These are phyloP conservation scores for Cryptosula pallasiana DNA, from an alignment of 2,888 invertebrate species.

Conservation along the genomic window DNA sequence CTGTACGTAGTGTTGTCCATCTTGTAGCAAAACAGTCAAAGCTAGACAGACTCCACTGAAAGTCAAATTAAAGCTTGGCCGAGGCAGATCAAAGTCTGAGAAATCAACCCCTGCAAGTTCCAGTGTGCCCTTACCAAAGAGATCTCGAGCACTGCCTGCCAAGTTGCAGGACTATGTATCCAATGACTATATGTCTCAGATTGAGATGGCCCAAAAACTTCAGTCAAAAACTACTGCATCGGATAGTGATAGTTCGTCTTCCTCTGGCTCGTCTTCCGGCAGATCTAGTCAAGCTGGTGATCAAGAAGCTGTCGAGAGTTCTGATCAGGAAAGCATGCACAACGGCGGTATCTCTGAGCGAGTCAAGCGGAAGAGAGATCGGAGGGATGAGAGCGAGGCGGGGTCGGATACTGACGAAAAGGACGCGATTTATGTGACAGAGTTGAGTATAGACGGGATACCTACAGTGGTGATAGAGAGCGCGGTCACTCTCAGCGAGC, in stretches of 20 bases:
- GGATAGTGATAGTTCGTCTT: neutral
- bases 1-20: too few species aligned
- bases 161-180: constrained; percentile 14
- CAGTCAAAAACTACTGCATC: neutral
- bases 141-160: neutral
- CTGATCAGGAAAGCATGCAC: neutral
- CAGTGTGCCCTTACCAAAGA: constrained; percentile 1
- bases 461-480: neutral
- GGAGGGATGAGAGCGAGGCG: neutral
- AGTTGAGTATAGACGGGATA: neutral
- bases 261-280: neutral
- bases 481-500: neutral
- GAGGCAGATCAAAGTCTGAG: too few species aligned
- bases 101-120: too few species aligned
- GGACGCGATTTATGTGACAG: neutral
- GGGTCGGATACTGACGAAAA: neutral
- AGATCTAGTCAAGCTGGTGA: neutral
- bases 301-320: too few species aligned
- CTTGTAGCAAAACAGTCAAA: too few species aligned
- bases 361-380: neutral
- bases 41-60: too few species aligned
- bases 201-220: constrained; percentile 2
- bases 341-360: neutral
- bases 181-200: constrained; percentile 11
- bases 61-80: too few species aligned